Evolutionary conservation across 2,888 invertebrate species (phyloP).

Genomic region (Bimastos eiseni): DNA sequence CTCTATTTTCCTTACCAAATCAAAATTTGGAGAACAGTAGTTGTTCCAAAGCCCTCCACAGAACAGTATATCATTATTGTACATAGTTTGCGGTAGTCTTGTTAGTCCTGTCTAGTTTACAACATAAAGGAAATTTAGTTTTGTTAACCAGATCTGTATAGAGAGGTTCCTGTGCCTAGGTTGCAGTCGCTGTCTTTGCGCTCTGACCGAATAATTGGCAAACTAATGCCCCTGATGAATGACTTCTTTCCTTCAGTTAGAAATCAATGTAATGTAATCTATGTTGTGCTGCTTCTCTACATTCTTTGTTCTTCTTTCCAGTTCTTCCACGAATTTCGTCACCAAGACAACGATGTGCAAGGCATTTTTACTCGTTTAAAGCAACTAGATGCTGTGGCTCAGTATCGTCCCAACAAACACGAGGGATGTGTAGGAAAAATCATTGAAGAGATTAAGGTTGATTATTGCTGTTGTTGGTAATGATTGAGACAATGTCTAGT

Average conservation of each 20-base stretch:
- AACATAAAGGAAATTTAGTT: too few relatives aligned
- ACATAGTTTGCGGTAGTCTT: too few relatives aligned
- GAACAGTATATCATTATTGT: too few relatives aligned
- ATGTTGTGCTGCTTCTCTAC: not conserved
- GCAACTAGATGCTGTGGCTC: slow-evolving; percentile 24
- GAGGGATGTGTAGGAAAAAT: slow-evolving; percentile 16
- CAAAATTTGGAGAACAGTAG: too few relatives aligned
- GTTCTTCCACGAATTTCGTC: slow-evolving; percentile 39
- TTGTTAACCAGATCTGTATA: too few relatives aligned
- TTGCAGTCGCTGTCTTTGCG: too few relatives aligned
- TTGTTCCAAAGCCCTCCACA: too few relatives aligned
- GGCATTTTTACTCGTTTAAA: slow-evolving; percentile 26
- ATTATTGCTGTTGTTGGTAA: not conserved
- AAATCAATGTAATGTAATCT: too few relatives aligned
- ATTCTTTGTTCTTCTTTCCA: slow-evolving; percentile 24
- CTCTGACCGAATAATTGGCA: not conserved
- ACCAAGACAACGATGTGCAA: slow-evolving; percentile 37
- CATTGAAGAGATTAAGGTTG: slow-evolving; percentile 1
- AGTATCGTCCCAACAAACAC: slow-evolving; percentile 18
- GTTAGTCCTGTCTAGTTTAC: too few relatives aligned
- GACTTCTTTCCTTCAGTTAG: not conserved
- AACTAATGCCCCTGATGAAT: not conserved
- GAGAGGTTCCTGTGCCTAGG: too few relatives aligned
- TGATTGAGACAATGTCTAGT: not conserved
- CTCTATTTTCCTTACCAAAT: too few relatives aligned